Base-by-base conservation (phyloP, 2,888 invertebrate species). In the Strigamia transsilvanica region DNA sequence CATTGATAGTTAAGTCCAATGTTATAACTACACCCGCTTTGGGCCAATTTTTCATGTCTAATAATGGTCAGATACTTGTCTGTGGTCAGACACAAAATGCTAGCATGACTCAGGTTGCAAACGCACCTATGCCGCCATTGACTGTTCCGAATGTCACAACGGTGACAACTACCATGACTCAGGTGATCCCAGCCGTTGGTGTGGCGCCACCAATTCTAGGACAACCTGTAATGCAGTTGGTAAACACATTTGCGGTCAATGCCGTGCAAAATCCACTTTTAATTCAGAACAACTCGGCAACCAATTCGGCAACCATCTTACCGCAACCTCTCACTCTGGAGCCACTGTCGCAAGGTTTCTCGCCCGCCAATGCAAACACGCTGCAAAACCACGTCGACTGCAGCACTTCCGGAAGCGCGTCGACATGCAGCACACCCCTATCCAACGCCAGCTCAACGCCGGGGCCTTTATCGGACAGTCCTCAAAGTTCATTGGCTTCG, bases 221-320 rank as follows among this genome's bases (percentile, higher is more conserved):
- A 13, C 84, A 85, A 66, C 84, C 84, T 23, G 84, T 87, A 83
- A 85, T 87, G 82, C 87, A 87, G 81, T 91, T 96, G 6, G 93
- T 96, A 0, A 95, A 95, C 86, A 92, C 94, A 92, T 93, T 85
- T 56, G 84, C 85, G 4, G 83, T 85, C 80, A 85, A 84, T 82
- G 83, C 85, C 15, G 84, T 85, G 84, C 85, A 85, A 66, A 85
- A 84, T 84, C 84, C 85, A 46, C 84, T 85, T 34, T 81, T 85
- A 80, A 84, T 85, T 83, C 84, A 85, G 79, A 85, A 84, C 61
- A 85, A 84, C 21, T 81, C 84, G 0, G 83, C 79, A 1, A 41
- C n/a, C 4, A 42, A 23, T 15, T 79, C 79, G 13, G 78, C 27
- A 13, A 46, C 46, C 9, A 10, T 80, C 4, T 34, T 51, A 18